Conservation (phyloP, 2,888 invertebrate genomes). For the Kryphioiulus occultus region DNA sequence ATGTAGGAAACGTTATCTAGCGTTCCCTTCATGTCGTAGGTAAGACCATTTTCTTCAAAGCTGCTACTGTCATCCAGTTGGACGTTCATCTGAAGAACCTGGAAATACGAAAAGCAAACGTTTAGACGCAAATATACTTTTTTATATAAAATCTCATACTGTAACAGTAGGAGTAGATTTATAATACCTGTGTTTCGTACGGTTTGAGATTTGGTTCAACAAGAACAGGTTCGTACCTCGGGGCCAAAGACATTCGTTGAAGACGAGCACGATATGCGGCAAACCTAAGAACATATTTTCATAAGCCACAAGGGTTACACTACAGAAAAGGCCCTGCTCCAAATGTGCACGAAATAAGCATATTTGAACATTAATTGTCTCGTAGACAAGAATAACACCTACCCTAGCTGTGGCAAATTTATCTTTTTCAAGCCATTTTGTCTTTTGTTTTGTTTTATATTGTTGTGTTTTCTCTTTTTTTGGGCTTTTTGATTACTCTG, state of each 20-base stretch:
- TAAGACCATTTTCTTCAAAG: conserved; percentile 53
- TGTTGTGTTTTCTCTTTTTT: too few relatives aligned
- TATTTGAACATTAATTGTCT: too few relatives aligned
- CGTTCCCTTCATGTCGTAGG: conserved; percentile 52
- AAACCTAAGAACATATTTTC: conserved; percentile 70
- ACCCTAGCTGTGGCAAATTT: too few relatives aligned
- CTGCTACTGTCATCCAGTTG: conserved; percentile 79
- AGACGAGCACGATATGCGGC: conserved; percentile 86
- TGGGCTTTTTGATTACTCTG: too few relatives aligned
- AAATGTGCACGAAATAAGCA: too few relatives aligned
- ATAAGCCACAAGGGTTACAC: too few relatives aligned
- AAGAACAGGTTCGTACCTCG: conserved; percentile 76
- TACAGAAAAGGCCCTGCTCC: too few relatives aligned
- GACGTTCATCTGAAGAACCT: conserved; percentile 89
- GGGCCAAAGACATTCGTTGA: conserved; percentile 75
- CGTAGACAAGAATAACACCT: too few relatives aligned
- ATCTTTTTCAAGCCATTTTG: too few relatives aligned
- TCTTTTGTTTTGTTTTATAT: too few relatives aligned
- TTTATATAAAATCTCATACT: too few relatives aligned
- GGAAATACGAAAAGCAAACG: background rate
- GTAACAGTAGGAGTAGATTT: background rate
- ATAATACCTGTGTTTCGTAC: conserved; percentile 84
- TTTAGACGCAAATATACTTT: background rate
- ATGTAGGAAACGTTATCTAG: conserved; percentile 88
- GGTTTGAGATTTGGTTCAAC: conserved; percentile 82